Percentiles rank a stretch among this genome's conserved stretches.
Evolutionary conservation across 1,140 invertebrate species (phyloP).

Genomic region (Gonioctena quinquepunctata): DNA sequence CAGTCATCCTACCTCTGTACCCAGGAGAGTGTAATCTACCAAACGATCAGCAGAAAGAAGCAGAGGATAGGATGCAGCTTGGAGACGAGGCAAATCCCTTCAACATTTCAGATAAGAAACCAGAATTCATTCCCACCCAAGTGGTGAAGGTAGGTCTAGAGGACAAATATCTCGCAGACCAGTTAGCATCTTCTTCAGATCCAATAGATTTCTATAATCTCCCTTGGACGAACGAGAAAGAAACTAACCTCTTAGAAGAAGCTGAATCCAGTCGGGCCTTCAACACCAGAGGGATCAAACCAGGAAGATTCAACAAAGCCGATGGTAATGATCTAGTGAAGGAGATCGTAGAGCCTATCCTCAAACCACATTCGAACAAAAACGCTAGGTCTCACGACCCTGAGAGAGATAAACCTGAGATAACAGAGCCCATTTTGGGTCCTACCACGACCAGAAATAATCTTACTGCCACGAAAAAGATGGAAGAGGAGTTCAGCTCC

Average conservation of each 20-base stretch:
- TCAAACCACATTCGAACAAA: slow-evolving; percentile 57
- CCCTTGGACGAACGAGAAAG: slow-evolving; percentile 58
- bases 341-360: slow-evolving; percentile 59
- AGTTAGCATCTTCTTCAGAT: slow-evolving; percentile 51
- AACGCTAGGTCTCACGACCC: slow-evolving; percentile 58
- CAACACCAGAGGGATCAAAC: slow-evolving; percentile 58
- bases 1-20: slow-evolving; percentile 72
- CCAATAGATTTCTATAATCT: slow-evolving; percentile 56
- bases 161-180: slow-evolving; percentile 32
- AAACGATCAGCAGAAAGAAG: slow-evolving; percentile 32
- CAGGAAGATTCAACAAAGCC: slow-evolving; percentile 45
- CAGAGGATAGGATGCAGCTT: slow-evolving; percentile 34
- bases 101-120: slow-evolving; percentile 1
- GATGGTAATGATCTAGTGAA: slow-evolving; percentile 21
- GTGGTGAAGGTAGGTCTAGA: slow-evolving; percentile 51
- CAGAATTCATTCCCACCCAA: slow-evolving; percentile 49
- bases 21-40: slow-evolving; percentile 75
- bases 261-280: slow-evolving; percentile 65
- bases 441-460: slow-evolving; percentile 60
- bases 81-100: slow-evolving; percentile 13
- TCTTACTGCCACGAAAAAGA: background rate
- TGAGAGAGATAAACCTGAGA: slow-evolving; percentile 61
- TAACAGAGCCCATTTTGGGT: slow-evolving; percentile 72
- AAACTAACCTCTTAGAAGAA: slow-evolving; percentile 58
- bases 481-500: background rate